phyloP scores from a whole-genome alignment of 2,113 vertebrate genomes.

The Eleginops maclovinus region DNA sequence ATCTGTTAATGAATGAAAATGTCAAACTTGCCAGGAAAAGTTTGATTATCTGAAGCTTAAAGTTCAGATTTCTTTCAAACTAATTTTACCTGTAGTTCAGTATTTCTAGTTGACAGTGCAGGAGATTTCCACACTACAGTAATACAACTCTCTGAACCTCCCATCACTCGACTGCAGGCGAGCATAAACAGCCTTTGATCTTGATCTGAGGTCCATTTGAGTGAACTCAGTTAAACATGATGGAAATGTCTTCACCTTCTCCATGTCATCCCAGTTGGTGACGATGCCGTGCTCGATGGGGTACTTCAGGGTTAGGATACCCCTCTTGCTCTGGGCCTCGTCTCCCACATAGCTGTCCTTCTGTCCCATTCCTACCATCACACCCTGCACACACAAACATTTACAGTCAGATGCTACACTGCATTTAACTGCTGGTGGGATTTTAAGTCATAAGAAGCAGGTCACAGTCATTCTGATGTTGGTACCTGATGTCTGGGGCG shows the following conservation, averaged over 20 bases:
- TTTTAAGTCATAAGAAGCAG: accelerated
- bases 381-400: constrained; percentile 82
- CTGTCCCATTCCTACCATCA: constrained; percentile 98
- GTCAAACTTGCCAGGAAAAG: no score
- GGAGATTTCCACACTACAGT: neutral
- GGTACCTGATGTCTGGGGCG: constrained; percentile 66
- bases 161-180: neutral
- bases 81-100: no score
- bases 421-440: neutral
- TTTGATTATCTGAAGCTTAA: no score
- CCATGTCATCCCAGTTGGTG: constrained; percentile 99
- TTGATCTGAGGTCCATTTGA: neutral
- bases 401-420: accelerated
- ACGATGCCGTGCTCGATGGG: constrained; percentile 96
- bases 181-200: neutral
- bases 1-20: no score
- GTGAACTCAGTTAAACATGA: neutral
- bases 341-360: constrained; percentile 97
- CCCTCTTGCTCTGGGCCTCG: constrained; percentile 97
- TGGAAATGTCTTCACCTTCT: constrained; percentile 82
- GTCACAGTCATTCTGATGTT: no score
- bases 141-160: neutral
- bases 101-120: no score
- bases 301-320: constrained; percentile 87
- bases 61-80: no score